Conservation (phyloP, 2,888 invertebrate genomes). For the Archaeoteleia sp. region DNA sequence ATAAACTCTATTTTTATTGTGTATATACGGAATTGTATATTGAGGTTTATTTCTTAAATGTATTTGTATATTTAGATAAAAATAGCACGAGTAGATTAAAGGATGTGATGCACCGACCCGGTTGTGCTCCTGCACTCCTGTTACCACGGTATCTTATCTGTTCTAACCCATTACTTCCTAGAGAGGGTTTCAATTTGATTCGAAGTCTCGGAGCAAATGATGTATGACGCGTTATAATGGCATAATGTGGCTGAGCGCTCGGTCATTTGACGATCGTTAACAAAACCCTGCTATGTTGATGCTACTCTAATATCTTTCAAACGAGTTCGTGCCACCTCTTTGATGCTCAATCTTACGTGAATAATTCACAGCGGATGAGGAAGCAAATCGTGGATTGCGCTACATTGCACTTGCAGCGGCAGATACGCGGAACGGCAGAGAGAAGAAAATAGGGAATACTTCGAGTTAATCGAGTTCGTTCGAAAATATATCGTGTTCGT, state of each 20-base stretch:
- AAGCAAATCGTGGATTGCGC: constrained; percentile 10
- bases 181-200: constrained; percentile 47
- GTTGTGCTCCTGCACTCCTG: constrained; percentile 61
- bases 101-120: too few species aligned
- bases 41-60: too few species aligned
- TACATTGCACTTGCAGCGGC: neutral
- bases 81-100: neutral
- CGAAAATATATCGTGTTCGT: too few species aligned
- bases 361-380: constrained; percentile 26
- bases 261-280: constrained; percentile 29
- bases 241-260: constrained; percentile 13
- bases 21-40: too few species aligned
- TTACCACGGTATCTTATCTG: constrained; percentile 62
- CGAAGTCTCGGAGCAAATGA: constrained; percentile 21
- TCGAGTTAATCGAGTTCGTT: too few species aligned
- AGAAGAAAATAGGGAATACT: too few species aligned
- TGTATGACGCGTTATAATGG: constrained; percentile 16
- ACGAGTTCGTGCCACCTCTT: constrained; percentile 67
- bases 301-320: constrained; percentile 69
- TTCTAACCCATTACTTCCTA: constrained; percentile 70
- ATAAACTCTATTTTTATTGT: too few species aligned
- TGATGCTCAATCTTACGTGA: constrained; percentile 61
- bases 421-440: too few species aligned
- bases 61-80: too few species aligned
- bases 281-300: constrained; percentile 67